Evolutionary conservation across 1,140 invertebrate species (phyloP).

Genomic region (Aphis gossypii): DNA sequence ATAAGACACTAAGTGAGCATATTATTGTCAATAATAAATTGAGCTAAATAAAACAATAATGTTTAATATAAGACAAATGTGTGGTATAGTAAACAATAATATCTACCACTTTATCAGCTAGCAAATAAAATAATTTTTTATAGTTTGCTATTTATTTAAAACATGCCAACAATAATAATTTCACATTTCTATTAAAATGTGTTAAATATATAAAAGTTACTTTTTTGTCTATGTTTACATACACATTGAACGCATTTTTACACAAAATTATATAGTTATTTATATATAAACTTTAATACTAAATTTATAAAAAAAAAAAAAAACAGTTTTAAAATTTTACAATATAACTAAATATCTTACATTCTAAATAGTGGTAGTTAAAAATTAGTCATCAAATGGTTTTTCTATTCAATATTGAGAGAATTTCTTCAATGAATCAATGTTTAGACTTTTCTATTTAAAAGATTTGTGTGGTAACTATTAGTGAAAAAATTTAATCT

Average conservation of each 20-base stretch:
- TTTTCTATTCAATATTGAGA: background rate
- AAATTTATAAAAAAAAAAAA: background rate
- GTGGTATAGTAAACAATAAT: background rate
- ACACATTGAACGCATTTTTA: background rate
- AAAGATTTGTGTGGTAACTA: constrained; percentile 44
- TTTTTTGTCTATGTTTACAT: background rate
- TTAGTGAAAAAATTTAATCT: constrained; percentile 30
- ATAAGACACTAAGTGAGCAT: constrained; percentile 53
- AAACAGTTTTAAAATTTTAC: constrained; percentile 23
- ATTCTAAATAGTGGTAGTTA: constrained; percentile 16
- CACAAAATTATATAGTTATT: background rate
- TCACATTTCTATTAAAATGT: background rate
- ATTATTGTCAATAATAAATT: constrained; percentile 56
- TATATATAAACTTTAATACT: constrained; percentile 2
- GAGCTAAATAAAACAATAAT: constrained; percentile 56
- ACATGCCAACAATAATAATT: constrained; percentile 8
- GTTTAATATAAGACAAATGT: constrained; percentile 25
- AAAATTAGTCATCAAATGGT: constrained; percentile 26
- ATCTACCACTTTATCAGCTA: background rate
- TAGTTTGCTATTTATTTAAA: constrained; percentile 30
- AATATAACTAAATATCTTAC: constrained; percentile 38
- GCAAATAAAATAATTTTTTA: background rate
- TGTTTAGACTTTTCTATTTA: background rate
- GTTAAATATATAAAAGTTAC: constrained; percentile 22
- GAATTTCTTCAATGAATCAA: constrained; percentile 5